phyloP scores from a whole-genome alignment of 2,797 vertebrate species.

The Synaphobranchus kaupii region DNA sequence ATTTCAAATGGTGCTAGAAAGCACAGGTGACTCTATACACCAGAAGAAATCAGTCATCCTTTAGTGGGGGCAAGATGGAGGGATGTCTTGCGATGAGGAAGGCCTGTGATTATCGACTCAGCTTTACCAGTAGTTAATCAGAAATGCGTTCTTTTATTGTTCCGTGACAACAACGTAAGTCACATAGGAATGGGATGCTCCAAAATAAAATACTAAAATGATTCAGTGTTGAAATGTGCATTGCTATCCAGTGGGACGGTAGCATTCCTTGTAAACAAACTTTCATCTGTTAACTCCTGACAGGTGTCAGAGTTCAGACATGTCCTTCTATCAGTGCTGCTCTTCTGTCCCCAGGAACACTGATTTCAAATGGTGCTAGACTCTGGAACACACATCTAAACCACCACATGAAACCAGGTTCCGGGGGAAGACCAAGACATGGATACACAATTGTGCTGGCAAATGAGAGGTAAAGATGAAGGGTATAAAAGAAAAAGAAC shows the following conservation, averaged over 20 bases:
- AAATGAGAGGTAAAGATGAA: neutral
- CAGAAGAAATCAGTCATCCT: constrained; percentile 99
- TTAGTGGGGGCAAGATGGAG: constrained; percentile 75
- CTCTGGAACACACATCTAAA: constrained; percentile 94
- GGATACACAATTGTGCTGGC: neutral
- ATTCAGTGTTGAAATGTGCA: neutral
- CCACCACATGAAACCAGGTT: constrained; percentile 99
- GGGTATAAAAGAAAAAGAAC: neutral
- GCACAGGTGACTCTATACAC: constrained; percentile 90
- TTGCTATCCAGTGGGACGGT: neutral
- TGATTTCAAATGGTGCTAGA: constrained; percentile 99
- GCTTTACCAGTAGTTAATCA: neutral
- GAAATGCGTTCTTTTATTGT: neutral
- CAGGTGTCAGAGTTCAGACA: neutral
- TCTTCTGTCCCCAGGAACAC: constrained; percentile 93
- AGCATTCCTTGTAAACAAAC: neutral
- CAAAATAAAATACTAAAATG: neutral
- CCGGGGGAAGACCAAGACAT: constrained; percentile 78
- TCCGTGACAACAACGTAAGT: neutral
- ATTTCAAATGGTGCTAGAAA: constrained; percentile 99
- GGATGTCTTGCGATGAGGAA: constrained; percentile 15
- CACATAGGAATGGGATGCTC: neutral
- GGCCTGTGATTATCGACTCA: neutral
- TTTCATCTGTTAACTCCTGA: neutral
- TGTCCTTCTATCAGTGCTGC: constrained; percentile 47